A percentile compares a stretch with the other conserved stretches of the same genome.
These are phyloP conservation scores for Augochlora pura DNA, from an alignment of 1,140 invertebrate species.

Conservation along the genomic window DNA sequence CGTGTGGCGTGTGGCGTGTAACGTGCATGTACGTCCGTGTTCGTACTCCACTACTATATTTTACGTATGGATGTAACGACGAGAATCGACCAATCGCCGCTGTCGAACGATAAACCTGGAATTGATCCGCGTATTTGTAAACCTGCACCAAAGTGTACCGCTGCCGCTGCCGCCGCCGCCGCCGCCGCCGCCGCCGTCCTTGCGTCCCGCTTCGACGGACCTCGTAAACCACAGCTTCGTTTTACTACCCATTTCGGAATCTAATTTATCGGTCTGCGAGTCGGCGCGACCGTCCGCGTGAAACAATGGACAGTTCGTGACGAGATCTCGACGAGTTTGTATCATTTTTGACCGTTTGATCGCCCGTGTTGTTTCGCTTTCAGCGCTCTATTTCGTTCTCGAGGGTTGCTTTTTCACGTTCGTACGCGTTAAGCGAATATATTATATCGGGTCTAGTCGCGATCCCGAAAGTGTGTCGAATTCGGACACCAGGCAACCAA, in stretches of 20 bases:
- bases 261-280: slow-evolving; percentile 54
- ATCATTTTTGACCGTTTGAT: background rate
- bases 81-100: slow-evolving; percentile 42
- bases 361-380: background rate
- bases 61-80: slow-evolving; percentile 22
- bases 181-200: too few relatives aligned
- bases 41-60: slow-evolving; percentile 3
- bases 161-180: too few relatives aligned
- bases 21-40: background rate
- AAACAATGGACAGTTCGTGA: slow-evolving; percentile 24
- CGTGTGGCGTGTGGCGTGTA: background rate
- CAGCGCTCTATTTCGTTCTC: too few relatives aligned
- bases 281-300: slow-evolving; percentile 6
- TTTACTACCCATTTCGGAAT: slow-evolving; percentile 62
- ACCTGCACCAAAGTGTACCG: slow-evolving; percentile 49
- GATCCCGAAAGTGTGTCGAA: too few relatives aligned
- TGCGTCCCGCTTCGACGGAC: slow-evolving; percentile 9
- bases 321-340: background rate
- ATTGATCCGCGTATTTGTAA: slow-evolving; percentile 68
- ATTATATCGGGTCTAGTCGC: too few relatives aligned
- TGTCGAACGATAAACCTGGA: slow-evolving; percentile 56
- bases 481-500: too few relatives aligned
- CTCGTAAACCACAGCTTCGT: slow-evolving; percentile 40
- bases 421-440: too few relatives aligned
- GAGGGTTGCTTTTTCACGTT: too few relatives aligned